Conservation (phyloP, 2,888 invertebrate species). For the Dynastes maya region DNA sequence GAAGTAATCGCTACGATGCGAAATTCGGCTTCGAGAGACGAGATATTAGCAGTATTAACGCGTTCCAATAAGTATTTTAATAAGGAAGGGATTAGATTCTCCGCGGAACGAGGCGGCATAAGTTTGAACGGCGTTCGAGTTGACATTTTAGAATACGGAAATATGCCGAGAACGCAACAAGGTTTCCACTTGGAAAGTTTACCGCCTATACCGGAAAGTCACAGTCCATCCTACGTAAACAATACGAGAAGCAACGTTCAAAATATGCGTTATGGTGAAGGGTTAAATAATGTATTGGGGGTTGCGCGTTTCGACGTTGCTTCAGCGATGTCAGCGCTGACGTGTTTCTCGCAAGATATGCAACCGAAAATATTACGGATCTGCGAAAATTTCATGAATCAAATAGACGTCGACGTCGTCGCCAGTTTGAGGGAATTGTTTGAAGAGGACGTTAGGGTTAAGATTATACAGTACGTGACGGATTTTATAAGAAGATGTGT, state of each 20-base stretch:
- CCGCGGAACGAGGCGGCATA: slow-evolving; percentile 61
- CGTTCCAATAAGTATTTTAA: slow-evolving; percentile 74
- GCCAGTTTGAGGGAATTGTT: not conserved
- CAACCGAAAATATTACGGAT: slow-evolving; percentile 25
- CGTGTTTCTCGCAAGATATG: not conserved
- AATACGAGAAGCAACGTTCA: not conserved
- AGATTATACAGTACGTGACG: slow-evolving; percentile 7
- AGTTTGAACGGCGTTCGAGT: slow-evolving; percentile 62
- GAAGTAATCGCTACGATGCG: slow-evolving; percentile 74
- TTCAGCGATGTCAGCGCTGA: not conserved
- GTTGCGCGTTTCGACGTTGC: not conserved
- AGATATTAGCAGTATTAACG: slow-evolving; percentile 74
- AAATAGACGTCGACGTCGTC: not conserved
- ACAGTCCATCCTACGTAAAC: slow-evolving; percentile 1
- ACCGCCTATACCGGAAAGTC: slow-evolving; percentile 50
- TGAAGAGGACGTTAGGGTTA: not conserved
- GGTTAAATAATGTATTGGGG: not conserved
- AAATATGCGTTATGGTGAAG: not conserved
- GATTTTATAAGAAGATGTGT: slow-evolving; percentile 3
- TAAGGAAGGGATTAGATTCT: slow-evolving; percentile 68
- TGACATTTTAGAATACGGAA: slow-evolving; percentile 61
- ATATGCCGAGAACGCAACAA: slow-evolving; percentile 58
- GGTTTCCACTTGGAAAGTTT: slow-evolving; percentile 56
- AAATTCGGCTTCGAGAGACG: slow-evolving; percentile 73
- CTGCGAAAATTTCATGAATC: slow-evolving; percentile 24